Percentiles rank a stretch among this genome's conserved stretches.
phyloP scores from a whole-genome alignment of 1,140 invertebrate genomes.

The Pygmarrhopalites habei region DNA sequence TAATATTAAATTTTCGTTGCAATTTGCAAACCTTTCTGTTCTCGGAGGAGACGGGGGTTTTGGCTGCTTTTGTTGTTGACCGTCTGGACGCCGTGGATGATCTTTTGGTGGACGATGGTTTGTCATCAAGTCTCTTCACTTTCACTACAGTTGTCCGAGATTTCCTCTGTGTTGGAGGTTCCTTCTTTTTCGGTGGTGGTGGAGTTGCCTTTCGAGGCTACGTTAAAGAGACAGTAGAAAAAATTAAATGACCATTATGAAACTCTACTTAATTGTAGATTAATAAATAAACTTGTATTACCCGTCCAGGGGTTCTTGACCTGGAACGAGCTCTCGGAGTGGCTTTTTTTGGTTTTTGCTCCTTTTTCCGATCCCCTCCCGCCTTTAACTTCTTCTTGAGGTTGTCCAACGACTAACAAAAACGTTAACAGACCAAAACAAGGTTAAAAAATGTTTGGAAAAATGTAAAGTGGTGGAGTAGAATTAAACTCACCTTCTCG shows the following conservation, averaged over 20 bases:
- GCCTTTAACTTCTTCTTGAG: conserved; percentile 26
- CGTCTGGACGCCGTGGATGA: not conserved
- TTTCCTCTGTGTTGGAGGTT: not conserved
- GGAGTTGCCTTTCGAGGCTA: not conserved
- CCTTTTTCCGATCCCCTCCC: not conserved
- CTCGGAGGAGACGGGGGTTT: not conserved
- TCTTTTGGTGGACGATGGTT: not conserved
- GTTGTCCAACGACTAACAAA: conserved; percentile 14
- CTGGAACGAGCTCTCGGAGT: conserved; percentile 5
- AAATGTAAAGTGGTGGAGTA: not conserved
- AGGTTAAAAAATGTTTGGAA: conserved; percentile 7
- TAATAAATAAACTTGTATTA: conserved; percentile 5
- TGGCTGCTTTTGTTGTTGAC: not conserved
- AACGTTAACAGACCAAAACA: not conserved
- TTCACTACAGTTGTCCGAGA: not conserved
- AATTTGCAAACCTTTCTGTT: not conserved
- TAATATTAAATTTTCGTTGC: not conserved
- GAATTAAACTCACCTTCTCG: conserved; percentile 21
- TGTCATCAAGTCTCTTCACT: not conserved
- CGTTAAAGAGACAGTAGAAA: not conserved
- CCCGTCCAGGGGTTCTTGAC: conserved; percentile 25
- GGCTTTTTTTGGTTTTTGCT: not conserved
- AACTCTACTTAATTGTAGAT: not conserved
- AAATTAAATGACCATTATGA: not conserved
- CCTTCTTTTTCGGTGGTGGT: conserved; percentile 1